Conservation (phyloP, 1,140 invertebrate species). For the Neodiprion lecontei region DNA sequence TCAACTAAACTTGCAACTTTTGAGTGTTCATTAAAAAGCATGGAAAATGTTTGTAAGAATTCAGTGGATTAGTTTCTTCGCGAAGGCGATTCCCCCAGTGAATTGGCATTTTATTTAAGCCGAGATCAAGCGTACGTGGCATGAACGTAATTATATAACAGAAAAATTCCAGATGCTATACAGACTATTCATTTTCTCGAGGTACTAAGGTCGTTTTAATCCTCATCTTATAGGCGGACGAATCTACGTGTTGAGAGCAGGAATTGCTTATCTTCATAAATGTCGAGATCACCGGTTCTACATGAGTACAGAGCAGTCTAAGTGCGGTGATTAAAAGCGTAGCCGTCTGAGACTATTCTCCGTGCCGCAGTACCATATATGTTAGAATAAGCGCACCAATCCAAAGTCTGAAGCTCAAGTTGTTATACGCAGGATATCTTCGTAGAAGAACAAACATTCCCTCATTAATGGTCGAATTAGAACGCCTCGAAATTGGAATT, state of each 20-base stretch:
- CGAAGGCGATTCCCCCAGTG: too few species aligned
- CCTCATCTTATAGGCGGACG: not conserved
- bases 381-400: too few species aligned
- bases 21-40: too few species aligned
- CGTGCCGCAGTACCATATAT: not conserved
- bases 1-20: too few species aligned
- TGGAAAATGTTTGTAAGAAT: too few species aligned
- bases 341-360: not conserved
- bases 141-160: not conserved
- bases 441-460: not conserved
- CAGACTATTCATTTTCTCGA: not conserved
- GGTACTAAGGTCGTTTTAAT: not conserved
- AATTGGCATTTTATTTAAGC: too few species aligned
- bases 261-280: constrained; percentile 1
- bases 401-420: too few species aligned
- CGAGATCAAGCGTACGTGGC: too few species aligned
- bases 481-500: not conserved
- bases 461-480: not conserved
- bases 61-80: too few species aligned
- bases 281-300: not conserved
- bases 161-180: not conserved
- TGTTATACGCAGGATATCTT: not conserved
- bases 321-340: not conserved
- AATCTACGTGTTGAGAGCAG: not conserved
- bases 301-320: not conserved